A percentile compares a stretch with the other conserved stretches of the same genome.
Evolutionary conservation across 2,113 vertebrate species (phyloP).

Genomic region (Oryzias melastigma): DNA sequence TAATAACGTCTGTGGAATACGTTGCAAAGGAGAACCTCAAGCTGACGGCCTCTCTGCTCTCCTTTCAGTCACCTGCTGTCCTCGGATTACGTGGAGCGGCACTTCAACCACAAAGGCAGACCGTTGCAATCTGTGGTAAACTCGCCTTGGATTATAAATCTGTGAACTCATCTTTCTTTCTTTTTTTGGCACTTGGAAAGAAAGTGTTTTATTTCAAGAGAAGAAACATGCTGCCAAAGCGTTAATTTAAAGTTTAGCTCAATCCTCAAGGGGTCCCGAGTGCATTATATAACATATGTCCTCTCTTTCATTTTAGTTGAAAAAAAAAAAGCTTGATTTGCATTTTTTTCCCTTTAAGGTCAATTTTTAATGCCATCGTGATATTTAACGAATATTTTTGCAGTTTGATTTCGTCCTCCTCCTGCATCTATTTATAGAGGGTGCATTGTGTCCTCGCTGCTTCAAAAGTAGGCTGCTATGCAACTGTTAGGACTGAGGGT

Average conservation of each 20-base stretch:
- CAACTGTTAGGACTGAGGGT: constrained; percentile 1
- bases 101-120: constrained; percentile 78
- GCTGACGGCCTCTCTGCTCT: constrained; percentile 21
- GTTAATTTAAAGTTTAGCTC: too few species aligned
- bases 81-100: constrained; percentile 85
- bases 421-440: constrained; percentile 52
- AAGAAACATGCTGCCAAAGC: not conserved
- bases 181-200: not conserved
- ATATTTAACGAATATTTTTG: constrained; percentile 4
- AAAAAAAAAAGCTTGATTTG: not conserved
- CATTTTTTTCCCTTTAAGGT: not conserved
- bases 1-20: constrained; percentile 12
- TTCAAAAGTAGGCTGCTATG: constrained; percentile 29
- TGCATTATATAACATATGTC: not conserved
- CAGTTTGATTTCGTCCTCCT: constrained; percentile 18
- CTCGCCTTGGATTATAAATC: constrained; percentile 3
- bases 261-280: not conserved
- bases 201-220: constrained; percentile 17
- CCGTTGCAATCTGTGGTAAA: constrained; percentile 81
- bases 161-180: constrained; percentile 14
- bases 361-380: constrained; percentile 6
- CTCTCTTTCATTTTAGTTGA: not conserved
- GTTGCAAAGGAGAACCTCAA: constrained; percentile 12
- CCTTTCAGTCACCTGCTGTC: constrained; percentile 86
- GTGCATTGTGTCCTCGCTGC: constrained; percentile 11